These are phyloP conservation scores for Labia minor DNA, from an alignment of 2,888 invertebrate species.

Conservation along the genomic window DNA sequence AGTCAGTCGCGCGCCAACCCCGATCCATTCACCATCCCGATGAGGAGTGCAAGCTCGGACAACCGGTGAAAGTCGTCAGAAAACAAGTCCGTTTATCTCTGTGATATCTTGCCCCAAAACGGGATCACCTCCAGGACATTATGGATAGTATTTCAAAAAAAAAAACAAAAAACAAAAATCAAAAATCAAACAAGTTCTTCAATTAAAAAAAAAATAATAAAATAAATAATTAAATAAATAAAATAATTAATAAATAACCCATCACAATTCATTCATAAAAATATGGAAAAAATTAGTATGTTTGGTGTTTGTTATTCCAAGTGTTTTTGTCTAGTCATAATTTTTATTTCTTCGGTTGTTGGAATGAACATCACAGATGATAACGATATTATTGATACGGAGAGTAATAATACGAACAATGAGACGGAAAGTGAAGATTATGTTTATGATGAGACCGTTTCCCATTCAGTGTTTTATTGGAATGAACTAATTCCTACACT, in stretches of 20 bases:
- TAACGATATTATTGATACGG: constrained; percentile 20
- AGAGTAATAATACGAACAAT: constrained; percentile 20
- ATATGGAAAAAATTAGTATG: no score
- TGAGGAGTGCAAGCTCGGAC: not conserved
- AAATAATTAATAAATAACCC: no score
- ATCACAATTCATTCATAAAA: no score
- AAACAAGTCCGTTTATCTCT: no score
- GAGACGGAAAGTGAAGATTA: constrained; percentile 31
- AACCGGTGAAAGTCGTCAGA: not conserved
- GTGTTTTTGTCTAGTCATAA: not conserved
- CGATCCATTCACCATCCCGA: not conserved
- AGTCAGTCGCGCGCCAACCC: not conserved
- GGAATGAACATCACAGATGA: constrained; percentile 26
- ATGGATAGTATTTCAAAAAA: no score
- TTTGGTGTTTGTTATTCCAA: not conserved
- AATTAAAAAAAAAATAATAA: no score
- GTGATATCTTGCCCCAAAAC: no score
- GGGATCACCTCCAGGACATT: no score
- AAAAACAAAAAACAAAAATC: no score
- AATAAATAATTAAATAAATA: no score
- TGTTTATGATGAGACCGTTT: constrained; percentile 42
- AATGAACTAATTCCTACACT: constrained; percentile 46
- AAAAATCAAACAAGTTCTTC: no score
- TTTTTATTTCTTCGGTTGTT: not conserved
- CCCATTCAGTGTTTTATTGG: constrained; percentile 41